These are phyloP conservation scores for Elephantulus edwardii DNA, from an alignment of 2,113 vertebrate species.

Conservation along the genomic window DNA sequence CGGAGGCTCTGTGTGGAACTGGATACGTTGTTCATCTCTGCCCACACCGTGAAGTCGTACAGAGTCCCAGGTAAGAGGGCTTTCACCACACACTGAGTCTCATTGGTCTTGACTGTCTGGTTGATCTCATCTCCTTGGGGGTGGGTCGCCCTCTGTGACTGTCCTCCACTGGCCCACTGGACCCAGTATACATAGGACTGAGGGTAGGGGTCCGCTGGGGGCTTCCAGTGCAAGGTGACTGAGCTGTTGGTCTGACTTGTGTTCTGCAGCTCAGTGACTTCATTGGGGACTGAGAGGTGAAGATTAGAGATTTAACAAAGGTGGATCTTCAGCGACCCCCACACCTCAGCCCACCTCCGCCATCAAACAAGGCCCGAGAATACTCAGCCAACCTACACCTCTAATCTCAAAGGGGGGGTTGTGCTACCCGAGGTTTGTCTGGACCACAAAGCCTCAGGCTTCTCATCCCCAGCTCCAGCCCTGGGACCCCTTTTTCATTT, in stretches of 20 bases:
- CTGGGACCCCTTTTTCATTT: neutral
- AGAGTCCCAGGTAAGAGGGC: neutral
- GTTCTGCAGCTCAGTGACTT: constrained; percentile 18
- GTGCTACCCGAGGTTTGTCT: no score
- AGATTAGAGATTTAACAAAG: neutral
- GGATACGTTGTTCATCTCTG: accelerated
- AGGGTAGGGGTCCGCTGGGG: neutral
- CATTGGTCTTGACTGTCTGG: neutral
- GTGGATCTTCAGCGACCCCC: no score
- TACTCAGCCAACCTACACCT: accelerated
- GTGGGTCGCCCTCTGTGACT: neutral
- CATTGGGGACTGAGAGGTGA: constrained; percentile 46
- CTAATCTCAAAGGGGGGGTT: neutral
- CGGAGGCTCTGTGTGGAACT: neutral
- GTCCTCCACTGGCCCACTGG: neutral
- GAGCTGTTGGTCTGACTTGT: neutral
- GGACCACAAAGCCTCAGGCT: neutral
- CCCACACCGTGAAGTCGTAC: neutral
- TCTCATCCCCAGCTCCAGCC: neutral
- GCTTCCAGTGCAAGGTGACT: constrained; percentile 49
- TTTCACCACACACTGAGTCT: neutral
- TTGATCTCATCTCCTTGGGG: neutral
- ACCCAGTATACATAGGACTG: constrained; percentile 19
- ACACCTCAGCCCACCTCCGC: accelerated
- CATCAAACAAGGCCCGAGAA: neutral